Percentiles rank a stretch among this genome's conserved stretches.
Conservation (phyloP, 2,113 vertebrate species). For the Aramus guarauna region DNA sequence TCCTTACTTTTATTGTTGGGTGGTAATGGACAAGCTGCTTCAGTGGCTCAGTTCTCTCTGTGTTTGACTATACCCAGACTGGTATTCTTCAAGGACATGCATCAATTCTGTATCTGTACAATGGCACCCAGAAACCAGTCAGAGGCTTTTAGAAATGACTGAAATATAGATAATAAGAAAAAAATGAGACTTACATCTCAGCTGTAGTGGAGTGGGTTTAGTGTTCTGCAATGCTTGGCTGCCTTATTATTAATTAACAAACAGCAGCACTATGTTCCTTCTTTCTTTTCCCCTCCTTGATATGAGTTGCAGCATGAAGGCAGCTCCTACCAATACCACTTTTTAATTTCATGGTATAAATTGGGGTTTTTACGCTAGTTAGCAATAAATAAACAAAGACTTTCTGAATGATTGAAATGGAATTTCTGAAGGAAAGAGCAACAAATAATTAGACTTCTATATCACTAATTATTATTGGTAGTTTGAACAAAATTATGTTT, state of each 20-base stretch:
- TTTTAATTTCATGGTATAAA: slow-evolving; percentile 75
- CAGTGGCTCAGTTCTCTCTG: not conserved
- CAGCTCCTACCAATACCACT: slow-evolving; percentile 59
- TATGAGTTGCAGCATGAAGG: slow-evolving; percentile 61
- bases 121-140: not conserved
- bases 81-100: not conserved
- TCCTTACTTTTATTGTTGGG: not conserved
- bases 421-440: slow-evolving; percentile 65
- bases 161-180: not conserved
- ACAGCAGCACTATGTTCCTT: slow-evolving; percentile 51
- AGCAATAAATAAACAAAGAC: slow-evolving; percentile 69
- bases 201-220: slow-evolving; percentile 1
- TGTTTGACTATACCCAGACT: not conserved
- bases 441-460: slow-evolving; percentile 67
- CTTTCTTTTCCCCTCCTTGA: slow-evolving; percentile 54
- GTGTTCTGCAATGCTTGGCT: slow-evolving; percentile 40
- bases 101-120: not conserved
- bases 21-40: not conserved
- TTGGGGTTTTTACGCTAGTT: slow-evolving; percentile 67
- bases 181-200: not conserved
- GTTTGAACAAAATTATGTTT: slow-evolving; percentile 55
- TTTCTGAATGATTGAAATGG: slow-evolving; percentile 64
- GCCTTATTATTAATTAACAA: slow-evolving; percentile 72
- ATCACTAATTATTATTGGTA: slow-evolving; percentile 65
- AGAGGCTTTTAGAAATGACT: not conserved